Conservation (phyloP, 2,888 invertebrate species). For the Craniophora ligustri region DNA sequence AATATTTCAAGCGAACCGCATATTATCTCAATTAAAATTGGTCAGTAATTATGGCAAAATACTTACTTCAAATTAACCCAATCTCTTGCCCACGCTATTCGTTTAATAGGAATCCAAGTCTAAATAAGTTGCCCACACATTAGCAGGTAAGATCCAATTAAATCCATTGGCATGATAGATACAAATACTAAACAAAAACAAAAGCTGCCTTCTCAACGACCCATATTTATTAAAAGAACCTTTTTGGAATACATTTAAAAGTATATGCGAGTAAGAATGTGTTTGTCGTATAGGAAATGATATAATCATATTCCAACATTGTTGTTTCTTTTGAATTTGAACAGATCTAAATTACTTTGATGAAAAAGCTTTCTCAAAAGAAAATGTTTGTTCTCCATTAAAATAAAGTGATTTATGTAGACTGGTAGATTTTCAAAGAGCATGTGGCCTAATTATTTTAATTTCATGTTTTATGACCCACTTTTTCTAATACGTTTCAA, state of each 20-base stretch:
- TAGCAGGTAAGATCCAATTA: conserved; percentile 1
- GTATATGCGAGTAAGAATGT: not conserved
- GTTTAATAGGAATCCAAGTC: conserved; percentile 18
- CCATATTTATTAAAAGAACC: not conserved
- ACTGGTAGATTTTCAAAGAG: conserved; percentile 12
- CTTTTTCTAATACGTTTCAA: conserved; percentile 24
- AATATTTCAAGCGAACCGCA: too few species aligned
- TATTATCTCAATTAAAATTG: conserved; percentile 2
- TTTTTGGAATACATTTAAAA: not conserved
- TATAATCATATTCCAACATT: too few species aligned
- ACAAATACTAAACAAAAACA: not conserved
- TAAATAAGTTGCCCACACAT: conserved; percentile 25
- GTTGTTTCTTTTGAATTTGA: not conserved
- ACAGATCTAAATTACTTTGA: not conserved
- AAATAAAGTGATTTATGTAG: conserved; percentile 17
- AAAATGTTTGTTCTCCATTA: not conserved
- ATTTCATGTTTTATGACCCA: conserved; percentile 22
- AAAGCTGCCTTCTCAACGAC: not conserved
- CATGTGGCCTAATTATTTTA: conserved; percentile 19
- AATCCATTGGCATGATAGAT: conserved; percentile 1
- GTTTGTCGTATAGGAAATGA: not conserved
- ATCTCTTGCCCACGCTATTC: conserved; percentile 28
- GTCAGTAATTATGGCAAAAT: not conserved
- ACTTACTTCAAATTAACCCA: conserved; percentile 21
- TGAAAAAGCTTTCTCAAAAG: not conserved